Conservation (phyloP, 2,113 vertebrate genomes). For the Colinus virginianus region DNA sequence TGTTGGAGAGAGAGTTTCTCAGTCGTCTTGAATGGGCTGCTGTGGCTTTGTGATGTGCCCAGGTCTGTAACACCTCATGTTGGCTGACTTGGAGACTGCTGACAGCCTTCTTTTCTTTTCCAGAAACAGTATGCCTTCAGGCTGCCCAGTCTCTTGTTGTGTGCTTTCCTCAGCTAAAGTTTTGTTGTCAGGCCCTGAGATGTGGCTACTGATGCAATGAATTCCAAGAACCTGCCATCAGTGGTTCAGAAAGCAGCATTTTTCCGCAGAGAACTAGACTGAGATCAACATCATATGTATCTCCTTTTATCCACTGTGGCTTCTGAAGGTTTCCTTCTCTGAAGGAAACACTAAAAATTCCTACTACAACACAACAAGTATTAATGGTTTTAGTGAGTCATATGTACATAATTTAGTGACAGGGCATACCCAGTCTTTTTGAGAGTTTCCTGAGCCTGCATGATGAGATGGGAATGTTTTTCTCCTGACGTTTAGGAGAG, state of each 20-base stretch:
- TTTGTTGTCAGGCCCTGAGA: accelerated
- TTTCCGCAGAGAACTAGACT: background rate
- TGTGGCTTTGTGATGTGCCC: background rate
- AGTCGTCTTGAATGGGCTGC: background rate
- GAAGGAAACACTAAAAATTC: background rate
- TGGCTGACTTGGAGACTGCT: background rate
- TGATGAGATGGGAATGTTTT: background rate
- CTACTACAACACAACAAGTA: background rate
- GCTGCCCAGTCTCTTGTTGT: background rate
- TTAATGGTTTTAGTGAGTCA: background rate
- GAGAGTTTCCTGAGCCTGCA: background rate
- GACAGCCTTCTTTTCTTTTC: background rate
- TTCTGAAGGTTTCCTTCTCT: background rate
- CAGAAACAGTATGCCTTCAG: background rate
- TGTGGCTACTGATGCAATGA: background rate
- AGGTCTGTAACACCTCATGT: background rate
- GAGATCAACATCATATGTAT: background rate
- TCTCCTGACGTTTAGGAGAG: background rate
- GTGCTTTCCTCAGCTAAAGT: background rate
- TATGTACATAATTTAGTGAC: background rate
- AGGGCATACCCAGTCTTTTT: background rate
- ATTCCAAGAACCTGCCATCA: background rate
- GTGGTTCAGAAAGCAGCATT: background rate
- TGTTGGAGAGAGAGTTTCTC: background rate
- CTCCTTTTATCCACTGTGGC: background rate